Evolutionary conservation across 2,113 vertebrate species (phyloP).

Genomic region (Takifugu flavidus): DNA sequence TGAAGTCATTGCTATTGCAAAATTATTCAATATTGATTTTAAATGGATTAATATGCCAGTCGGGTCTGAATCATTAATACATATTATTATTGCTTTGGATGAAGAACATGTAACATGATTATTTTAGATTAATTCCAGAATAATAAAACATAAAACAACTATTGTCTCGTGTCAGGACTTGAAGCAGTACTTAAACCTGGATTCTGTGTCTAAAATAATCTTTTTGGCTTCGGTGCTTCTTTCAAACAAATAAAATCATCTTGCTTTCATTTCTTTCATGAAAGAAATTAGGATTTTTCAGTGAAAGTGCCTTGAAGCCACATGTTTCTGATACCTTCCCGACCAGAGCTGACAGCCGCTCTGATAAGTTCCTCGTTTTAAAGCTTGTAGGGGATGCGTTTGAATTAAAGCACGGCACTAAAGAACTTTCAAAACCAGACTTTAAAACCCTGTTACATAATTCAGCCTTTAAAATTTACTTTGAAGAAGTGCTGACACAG

Average conservation of each 20-base stretch:
- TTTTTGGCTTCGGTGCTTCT: neutral
- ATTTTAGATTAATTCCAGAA: no score
- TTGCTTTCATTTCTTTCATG: neutral
- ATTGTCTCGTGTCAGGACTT: no score
- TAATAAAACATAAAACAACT: no score
- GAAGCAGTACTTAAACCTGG: neutral
- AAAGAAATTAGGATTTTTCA: neutral
- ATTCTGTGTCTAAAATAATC: neutral
- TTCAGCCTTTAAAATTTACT: neutral
- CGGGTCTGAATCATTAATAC: no score
- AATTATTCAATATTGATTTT: no score
- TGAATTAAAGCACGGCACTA: neutral
- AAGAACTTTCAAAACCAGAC: neutral
- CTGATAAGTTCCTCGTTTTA: constrained; percentile 9
- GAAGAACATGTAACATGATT: no score
- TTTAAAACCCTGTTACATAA: neutral
- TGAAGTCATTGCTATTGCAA: no score
- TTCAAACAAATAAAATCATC: constrained; percentile 17
- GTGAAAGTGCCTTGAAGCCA: constrained; percentile 23
- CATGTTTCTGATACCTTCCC: constrained; percentile 5
- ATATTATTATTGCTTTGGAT: no score
- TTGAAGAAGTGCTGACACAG: neutral
- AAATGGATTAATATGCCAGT: no score
- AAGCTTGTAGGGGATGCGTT: constrained; percentile 5
- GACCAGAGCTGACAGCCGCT: constrained; percentile 10